These are phyloP conservation scores for Falco biarmicus DNA, from an alignment of 2,797 vertebrate species.

Conservation along the genomic window DNA sequence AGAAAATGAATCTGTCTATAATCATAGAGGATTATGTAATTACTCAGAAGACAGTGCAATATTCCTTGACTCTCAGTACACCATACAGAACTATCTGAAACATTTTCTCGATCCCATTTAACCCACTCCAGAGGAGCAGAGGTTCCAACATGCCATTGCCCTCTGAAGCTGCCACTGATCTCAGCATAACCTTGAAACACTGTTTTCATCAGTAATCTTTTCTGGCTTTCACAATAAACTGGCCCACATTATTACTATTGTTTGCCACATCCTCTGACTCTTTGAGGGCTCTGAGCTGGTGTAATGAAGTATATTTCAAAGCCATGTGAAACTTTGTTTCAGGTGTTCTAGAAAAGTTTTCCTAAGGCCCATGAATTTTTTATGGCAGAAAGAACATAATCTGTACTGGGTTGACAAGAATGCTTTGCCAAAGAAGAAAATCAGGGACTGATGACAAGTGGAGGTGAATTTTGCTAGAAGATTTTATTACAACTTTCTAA, in stretches of 20 bases:
- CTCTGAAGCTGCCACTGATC: background rate
- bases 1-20: background rate
- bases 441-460: background rate
- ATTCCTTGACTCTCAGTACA: background rate
- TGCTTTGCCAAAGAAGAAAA: background rate
- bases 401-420: accelerated
- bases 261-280: background rate
- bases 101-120: background rate
- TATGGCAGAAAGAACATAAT: background rate
- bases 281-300: background rate
- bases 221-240: background rate
- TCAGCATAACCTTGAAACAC: background rate
- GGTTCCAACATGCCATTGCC: background rate
- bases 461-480: background rate
- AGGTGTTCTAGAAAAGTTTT: background rate
- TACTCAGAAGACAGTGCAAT: background rate
- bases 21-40: background rate
- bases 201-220: background rate
- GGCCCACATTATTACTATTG: background rate
- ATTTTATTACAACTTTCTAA: background rate
- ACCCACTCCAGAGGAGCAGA: background rate
- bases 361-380: background rate
- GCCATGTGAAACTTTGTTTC: background rate
- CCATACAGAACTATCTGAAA: background rate
- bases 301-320: background rate